These are phyloP conservation scores for Psettodes erumei DNA, from an alignment of 2,113 vertebrate genomes.

Conservation along the genomic window DNA sequence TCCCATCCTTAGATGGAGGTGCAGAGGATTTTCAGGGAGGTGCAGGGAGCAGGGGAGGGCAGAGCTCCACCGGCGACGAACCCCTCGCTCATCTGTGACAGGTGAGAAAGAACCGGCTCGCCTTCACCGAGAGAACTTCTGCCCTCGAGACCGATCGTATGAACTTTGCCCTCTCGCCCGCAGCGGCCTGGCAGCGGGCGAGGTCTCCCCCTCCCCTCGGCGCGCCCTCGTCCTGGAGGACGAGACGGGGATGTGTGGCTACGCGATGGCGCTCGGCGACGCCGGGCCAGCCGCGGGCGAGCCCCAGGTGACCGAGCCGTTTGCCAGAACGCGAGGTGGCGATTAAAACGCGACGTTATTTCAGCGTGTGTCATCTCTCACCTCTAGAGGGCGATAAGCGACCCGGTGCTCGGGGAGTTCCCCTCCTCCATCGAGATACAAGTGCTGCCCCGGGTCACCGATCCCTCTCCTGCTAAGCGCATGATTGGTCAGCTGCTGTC, in stretches of 20 bases:
- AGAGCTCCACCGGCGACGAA: constrained; percentile 80
- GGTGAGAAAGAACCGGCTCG: constrained; percentile 76
- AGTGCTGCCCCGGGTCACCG: constrained; percentile 92
- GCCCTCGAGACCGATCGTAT: too few relatives aligned
- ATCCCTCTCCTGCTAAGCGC: constrained; percentile 90
- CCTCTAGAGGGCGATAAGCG: constrained; percentile 67
- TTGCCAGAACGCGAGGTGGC: neutral
- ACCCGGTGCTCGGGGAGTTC: constrained; percentile 89
- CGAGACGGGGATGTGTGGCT: constrained; percentile 92
- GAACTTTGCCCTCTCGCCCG: too few relatives aligned
- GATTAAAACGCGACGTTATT: neutral
- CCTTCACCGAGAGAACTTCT: neutral
- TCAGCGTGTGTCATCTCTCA: neutral
- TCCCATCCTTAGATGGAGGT: constrained; percentile 86
- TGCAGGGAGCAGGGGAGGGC: constrained; percentile 87
- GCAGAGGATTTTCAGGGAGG: constrained; percentile 91
- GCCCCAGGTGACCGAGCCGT: constrained; percentile 85
- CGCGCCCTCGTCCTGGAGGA: constrained; percentile 94
- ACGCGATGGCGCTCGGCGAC: constrained; percentile 90
- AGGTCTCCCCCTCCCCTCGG: constrained; percentile 87
- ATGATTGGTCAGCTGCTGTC: constrained; percentile 93
- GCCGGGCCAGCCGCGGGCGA: constrained; percentile 89
- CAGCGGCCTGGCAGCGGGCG: constrained; percentile 88
- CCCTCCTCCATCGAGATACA: constrained; percentile 92
- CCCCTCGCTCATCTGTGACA: constrained; percentile 89